These are phyloP conservation scores for Luperina testacea DNA, from an alignment of 2,888 invertebrate species.

Conservation along the genomic window DNA sequence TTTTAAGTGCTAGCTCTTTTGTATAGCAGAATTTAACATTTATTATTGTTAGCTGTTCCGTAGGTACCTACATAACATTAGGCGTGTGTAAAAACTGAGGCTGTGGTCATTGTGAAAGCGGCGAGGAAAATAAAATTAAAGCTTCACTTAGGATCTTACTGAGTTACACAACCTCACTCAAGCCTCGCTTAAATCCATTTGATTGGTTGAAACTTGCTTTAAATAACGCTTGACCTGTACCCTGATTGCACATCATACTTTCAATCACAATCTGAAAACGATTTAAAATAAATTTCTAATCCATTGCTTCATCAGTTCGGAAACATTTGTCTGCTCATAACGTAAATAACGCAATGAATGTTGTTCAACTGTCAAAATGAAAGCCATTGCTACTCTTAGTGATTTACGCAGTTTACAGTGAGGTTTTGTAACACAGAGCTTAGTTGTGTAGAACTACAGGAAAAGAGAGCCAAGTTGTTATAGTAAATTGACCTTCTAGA, in stretches of 20 bases:
- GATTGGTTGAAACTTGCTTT: too few relatives aligned
- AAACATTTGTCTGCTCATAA: too few relatives aligned
- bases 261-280: too few relatives aligned
- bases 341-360: too few relatives aligned
- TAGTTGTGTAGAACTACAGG: too few relatives aligned
- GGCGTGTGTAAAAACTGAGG: slow-evolving; percentile 28
- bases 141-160: background rate
- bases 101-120: slow-evolving; percentile 33
- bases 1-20: background rate
- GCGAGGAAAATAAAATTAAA: background rate
- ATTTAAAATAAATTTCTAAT: too few relatives aligned
- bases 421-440: background rate
- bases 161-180: background rate
- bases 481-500: background rate
- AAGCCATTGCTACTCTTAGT: too few relatives aligned
- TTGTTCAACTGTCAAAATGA: too few relatives aligned
- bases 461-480: background rate
- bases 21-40: slow-evolving; percentile 54
- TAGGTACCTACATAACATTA: slow-evolving; percentile 41
- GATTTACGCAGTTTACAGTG: too few relatives aligned
- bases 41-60: slow-evolving; percentile 51
- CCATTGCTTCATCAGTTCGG: too few relatives aligned
- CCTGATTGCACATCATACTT: too few relatives aligned
- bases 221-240: too few relatives aligned
- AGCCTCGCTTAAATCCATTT: background rate